phyloP scores from a whole-genome alignment of 2,113 vertebrate species.

The Nothoprocta perdicaria region DNA sequence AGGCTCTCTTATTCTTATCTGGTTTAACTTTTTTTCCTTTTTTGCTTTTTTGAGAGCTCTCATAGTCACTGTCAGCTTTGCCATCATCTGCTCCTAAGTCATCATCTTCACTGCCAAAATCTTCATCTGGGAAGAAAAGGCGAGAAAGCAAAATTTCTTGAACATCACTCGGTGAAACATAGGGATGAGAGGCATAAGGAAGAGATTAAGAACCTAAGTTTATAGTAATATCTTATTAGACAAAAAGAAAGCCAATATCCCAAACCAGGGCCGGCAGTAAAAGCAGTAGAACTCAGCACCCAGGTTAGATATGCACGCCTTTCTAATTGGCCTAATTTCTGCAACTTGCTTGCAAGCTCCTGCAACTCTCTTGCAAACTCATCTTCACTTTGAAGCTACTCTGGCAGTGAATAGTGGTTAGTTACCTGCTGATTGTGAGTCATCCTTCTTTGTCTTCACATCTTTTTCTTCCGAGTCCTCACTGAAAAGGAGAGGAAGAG shows the following conservation, averaged over 20 bases:
- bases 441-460: conserved; percentile 93
- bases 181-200: not conserved
- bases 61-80: conserved; percentile 88
- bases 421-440: conserved; percentile 91
- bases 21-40: conserved; percentile 86
- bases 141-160: not conserved
- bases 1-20: conserved; percentile 84
- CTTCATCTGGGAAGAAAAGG: conserved; percentile 74
- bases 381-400: not conserved
- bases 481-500: conserved; percentile 73
- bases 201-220: not conserved
- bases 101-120: conserved; percentile 89
- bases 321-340: not conserved
- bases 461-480: conserved; percentile 98
- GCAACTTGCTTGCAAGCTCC: not conserved
- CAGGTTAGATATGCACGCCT: not conserved
- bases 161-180: not conserved
- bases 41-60: conserved; percentile 87
- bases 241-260: not conserved
- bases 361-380: not conserved
- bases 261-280: not conserved
- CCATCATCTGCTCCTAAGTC: conserved; percentile 79
- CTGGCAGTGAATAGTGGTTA: not conserved
- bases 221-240: fast-evolving
- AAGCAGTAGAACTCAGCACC: not conserved